Conservation (phyloP, 2,888 invertebrate species). For the Mechanitis mazaeus region DNA sequence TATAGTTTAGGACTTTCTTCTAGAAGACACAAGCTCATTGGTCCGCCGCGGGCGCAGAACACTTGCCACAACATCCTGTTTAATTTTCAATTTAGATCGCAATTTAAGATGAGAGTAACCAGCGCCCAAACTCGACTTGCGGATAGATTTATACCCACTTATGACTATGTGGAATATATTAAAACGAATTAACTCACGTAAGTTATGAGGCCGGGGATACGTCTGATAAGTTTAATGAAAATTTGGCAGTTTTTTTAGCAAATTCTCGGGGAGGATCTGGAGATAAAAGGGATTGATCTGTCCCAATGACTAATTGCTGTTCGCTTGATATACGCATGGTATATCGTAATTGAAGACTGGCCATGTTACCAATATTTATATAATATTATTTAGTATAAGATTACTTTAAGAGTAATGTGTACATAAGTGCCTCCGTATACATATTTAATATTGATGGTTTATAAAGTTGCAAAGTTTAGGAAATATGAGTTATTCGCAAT, state of each 20-base stretch:
- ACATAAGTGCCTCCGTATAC: too few relatives aligned
- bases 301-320: conserved; percentile 42
- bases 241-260: conserved; percentile 59
- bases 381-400: conserved; percentile 13
- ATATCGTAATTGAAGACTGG: conserved; percentile 36
- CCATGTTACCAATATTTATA: conserved; percentile 31
- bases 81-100: conserved; percentile 78
- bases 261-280: conserved; percentile 49
- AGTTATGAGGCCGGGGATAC: conserved; percentile 58
- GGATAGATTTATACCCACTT: conserved; percentile 69
- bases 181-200: conserved; percentile 69
- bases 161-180: conserved; percentile 61
- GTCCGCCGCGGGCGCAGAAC: conserved; percentile 36
- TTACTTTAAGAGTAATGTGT: too few relatives aligned
- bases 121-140: conserved; percentile 69
- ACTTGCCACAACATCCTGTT: conserved; percentile 51
- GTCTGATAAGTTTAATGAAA: conserved; percentile 68
- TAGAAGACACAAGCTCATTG: conserved; percentile 20
- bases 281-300: conserved; percentile 65
- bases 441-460: too few relatives aligned
- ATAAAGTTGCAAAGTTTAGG: not conserved
- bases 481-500: not conserved
- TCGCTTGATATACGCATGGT: conserved; percentile 32
- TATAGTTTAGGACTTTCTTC: conserved; percentile 4
- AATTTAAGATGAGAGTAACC: conserved; percentile 72